Evolutionary conservation across 1,140 invertebrate genomes (phyloP).

Genomic region (Aphelenchoides fujianensis): DNA sequence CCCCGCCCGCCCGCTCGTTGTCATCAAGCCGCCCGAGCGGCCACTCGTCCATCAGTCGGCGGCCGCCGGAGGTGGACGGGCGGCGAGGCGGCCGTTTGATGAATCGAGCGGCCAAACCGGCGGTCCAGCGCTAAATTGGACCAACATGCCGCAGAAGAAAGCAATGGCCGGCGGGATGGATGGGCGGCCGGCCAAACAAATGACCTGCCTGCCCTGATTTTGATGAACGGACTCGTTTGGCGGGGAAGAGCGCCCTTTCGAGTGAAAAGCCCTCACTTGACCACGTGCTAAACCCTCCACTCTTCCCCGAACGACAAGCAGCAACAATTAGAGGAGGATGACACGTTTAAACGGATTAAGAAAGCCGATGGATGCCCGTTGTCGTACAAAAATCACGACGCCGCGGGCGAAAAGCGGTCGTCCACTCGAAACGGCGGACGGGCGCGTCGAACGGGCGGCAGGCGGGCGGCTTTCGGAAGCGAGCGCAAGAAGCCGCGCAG

Average conservation of each 20-base stretch:
- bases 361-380: not conserved
- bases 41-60: not conserved
- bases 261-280: too few species aligned
- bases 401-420: too few species aligned
- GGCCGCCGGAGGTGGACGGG: not conserved
- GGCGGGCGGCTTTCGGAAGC: not conserved
- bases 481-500: not conserved
- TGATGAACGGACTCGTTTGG: too few species aligned
- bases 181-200: not conserved
- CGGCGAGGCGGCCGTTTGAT: slow-evolving; percentile 1
- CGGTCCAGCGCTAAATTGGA: too few species aligned
- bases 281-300: not conserved
- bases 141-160: slow-evolving; percentile 4
- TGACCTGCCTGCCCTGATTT: not conserved
- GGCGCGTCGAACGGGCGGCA: not conserved
- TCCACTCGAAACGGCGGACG: not conserved
- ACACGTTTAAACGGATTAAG: not conserved
- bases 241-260: too few species aligned
- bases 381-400: too few species aligned
- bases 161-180: not conserved
- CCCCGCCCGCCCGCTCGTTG: too few species aligned
- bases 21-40: not conserved
- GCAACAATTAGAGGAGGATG: not conserved
- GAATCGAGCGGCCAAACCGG: not conserved
- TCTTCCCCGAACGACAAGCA: not conserved